phyloP scores from a whole-genome alignment of 2,797 vertebrate species.

The Passerculus sandwichensis region DNA sequence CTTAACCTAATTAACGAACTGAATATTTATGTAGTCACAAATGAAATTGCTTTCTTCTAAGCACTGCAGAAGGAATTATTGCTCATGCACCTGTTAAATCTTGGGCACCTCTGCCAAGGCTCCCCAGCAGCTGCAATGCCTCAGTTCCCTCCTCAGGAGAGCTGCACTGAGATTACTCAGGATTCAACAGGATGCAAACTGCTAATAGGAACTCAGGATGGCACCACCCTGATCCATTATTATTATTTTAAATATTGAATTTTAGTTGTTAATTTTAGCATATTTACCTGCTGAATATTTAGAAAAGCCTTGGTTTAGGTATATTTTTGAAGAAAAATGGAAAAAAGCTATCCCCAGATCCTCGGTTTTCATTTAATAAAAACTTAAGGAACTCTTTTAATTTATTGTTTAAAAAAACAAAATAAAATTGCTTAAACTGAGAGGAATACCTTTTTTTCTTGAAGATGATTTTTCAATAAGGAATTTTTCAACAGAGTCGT shows the following conservation, averaged over 20 bases:
- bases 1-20: constrained; percentile 30
- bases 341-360: accelerated
- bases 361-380: background rate
- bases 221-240: background rate
- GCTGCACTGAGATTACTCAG: background rate
- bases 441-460: background rate
- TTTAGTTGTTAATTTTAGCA: background rate
- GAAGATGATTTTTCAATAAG: background rate
- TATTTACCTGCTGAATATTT: background rate
- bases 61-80: constrained; percentile 24
- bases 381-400: background rate
- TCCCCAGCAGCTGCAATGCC: background rate
- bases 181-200: background rate
- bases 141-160: background rate
- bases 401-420: background rate
- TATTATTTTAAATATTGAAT: background rate
- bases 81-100: background rate
- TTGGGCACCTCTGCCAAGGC: background rate
- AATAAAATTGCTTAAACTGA: background rate
- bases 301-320: background rate
- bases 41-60: constrained; percentile 10
- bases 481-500: background rate
- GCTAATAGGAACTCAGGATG: background rate
- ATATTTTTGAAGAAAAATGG: background rate
- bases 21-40: constrained; percentile 2